Evolutionary conservation across 2,113 vertebrate genomes (phyloP).

Genomic region (Amblyornis subalaris): DNA sequence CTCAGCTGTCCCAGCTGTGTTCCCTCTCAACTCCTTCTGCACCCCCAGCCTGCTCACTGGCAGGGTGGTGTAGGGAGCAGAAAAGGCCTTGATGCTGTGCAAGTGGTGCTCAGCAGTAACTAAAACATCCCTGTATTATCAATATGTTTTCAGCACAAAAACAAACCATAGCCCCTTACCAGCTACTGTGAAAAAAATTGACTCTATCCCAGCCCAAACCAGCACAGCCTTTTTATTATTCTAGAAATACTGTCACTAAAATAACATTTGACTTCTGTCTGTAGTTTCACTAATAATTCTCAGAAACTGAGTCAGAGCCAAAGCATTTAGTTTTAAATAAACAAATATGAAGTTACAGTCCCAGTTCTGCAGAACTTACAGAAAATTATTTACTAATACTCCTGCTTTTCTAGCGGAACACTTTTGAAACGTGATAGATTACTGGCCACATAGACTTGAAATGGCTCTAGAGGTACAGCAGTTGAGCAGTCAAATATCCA

Average conservation of each 20-base stretch:
- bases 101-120: background rate
- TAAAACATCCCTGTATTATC: background rate
- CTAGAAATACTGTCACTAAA: background rate
- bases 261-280: background rate
- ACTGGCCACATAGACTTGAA: background rate
- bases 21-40: background rate
- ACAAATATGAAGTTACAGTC: background rate
- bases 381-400: background rate
- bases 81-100: background rate
- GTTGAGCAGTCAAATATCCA: background rate
- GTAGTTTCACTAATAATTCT: background rate
- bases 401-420: background rate
- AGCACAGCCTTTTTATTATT: background rate
- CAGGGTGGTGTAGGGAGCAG: background rate
- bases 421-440: background rate
- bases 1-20: background rate
- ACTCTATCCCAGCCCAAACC: background rate
- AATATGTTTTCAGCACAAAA: background rate
- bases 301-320: background rate
- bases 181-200: background rate
- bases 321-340: background rate
- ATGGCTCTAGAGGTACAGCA: background rate
- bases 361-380: background rate
- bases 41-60: background rate
- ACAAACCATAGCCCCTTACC: background rate